These are phyloP conservation scores for Mormyrops boulengeri DNA, from an alignment of 2,797 vertebrate genomes.

Conservation along the genomic window DNA sequence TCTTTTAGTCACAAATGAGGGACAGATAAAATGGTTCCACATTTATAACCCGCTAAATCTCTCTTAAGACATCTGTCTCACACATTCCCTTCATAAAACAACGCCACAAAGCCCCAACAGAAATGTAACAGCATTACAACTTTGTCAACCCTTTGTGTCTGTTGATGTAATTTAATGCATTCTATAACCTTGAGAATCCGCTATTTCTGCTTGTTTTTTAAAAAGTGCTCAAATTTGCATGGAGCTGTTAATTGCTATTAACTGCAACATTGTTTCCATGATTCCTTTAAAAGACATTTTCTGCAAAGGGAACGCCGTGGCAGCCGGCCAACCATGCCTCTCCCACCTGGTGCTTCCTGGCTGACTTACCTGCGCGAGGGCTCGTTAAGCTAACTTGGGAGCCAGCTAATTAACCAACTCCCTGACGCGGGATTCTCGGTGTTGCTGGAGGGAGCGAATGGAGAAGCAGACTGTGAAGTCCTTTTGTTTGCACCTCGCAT, in stretches of 20 bases:
- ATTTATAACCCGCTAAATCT: background rate
- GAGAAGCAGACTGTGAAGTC: background rate
- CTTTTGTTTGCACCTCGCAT: background rate
- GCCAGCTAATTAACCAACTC: background rate
- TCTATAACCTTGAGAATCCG: background rate
- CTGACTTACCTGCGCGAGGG: background rate
- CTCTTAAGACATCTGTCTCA: background rate
- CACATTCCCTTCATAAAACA: background rate
- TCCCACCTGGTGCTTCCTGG: constrained; percentile 2
- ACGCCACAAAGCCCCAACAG: background rate
- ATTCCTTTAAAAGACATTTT: background rate
- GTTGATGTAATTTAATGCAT: background rate
- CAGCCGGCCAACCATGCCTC: background rate
- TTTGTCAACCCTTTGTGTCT: background rate
- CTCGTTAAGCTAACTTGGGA: constrained; percentile 9
- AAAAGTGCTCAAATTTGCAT: background rate
- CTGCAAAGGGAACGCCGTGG: background rate
- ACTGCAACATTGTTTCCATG: background rate
- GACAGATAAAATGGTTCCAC: background rate
- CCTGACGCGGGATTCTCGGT: background rate
- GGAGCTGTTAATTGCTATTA: background rate
- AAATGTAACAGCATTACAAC: background rate
- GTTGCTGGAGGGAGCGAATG: background rate
- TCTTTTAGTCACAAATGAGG: background rate
- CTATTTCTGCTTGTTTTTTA: background rate